These are phyloP conservation scores for Limnephilus lunatus DNA, from an alignment of 2,888 invertebrate species.

Conservation along the genomic window DNA sequence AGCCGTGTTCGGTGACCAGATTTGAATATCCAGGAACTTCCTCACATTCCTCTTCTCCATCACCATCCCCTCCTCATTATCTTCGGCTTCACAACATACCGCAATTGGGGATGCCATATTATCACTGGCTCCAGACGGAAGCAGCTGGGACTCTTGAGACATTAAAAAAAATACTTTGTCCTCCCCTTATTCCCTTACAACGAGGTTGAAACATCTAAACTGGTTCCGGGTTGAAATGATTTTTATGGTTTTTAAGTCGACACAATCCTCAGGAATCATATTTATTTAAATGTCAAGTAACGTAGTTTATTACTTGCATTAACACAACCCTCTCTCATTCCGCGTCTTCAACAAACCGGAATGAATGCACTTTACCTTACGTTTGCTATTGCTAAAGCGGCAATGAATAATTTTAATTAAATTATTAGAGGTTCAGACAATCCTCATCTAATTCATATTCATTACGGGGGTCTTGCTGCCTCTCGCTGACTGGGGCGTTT, in stretches of 20 bases:
- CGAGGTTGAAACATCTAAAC: not conserved
- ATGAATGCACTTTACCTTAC: constrained; percentile 45
- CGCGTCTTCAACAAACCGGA: not conserved
- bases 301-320: no score
- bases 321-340: not conserved
- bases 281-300: no score
- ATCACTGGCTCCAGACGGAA: no score
- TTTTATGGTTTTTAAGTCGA: not conserved
- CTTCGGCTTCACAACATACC: no score
- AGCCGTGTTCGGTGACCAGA: no score
- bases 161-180: not conserved
- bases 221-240: not conserved
- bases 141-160: no score
- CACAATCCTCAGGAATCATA: no score
- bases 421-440: constrained; percentile 48
- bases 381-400: constrained; percentile 53
- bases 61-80: no score
- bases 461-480: constrained; percentile 39
- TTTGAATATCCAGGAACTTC: no score
- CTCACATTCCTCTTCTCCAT: no score
- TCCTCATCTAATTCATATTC: constrained; percentile 57
- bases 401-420: constrained; percentile 61
- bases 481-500: constrained; percentile 27
- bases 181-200: not conserved
- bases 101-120: no score